Evolutionary conservation across 2,113 vertebrate genomes (phyloP), one percentile per base, ranked within the genome.

Genomic region (Callionymus lyra): DNA sequence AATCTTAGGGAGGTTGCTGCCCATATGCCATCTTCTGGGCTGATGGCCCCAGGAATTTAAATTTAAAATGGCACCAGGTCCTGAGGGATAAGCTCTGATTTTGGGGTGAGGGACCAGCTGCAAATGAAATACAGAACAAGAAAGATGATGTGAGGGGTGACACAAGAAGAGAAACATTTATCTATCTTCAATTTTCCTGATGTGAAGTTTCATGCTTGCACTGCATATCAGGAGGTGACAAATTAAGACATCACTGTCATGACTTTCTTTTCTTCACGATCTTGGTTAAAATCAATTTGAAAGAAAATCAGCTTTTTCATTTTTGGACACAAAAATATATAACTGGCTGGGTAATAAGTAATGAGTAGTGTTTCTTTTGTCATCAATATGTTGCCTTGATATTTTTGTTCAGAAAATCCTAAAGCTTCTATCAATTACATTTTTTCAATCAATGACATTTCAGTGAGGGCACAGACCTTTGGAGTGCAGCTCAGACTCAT

Each of bases 61-160:
- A 77, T 68, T 73, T 71, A 51, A 79, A 78, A 77, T 73, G 57
- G 41, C 4, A 58, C 50, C 46, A 68, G 72, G 60, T 74, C 75
- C 64, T 59, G 50, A 56, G 59, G 66, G 78, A 79, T 54, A 62
- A 59, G 62, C 59, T 70, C 47, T 36, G 64, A 59, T 75, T 65
- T 27, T 69, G 50, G 65, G 68, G 56, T 61, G 59, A 76, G 38
- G 54, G 53, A 58, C 62, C 54, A 63, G 46, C 56, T 75, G 62
- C 53, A 65, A 63, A 68, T 51, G 50, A 68, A 38, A 72, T 50
- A 48, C 58, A 57, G 56, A 54, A 56, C 50, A 63, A 43, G 48
- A 32, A 42, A 47, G 31, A 52, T 39, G 54, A 59, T 16, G 37
- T 33, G 34, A 53, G 48, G 60, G 45, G 49, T 46, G 36, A 63